Evolutionary conservation across 2,113 vertebrate species (phyloP).

Genomic region (Colinus virginianus): DNA sequence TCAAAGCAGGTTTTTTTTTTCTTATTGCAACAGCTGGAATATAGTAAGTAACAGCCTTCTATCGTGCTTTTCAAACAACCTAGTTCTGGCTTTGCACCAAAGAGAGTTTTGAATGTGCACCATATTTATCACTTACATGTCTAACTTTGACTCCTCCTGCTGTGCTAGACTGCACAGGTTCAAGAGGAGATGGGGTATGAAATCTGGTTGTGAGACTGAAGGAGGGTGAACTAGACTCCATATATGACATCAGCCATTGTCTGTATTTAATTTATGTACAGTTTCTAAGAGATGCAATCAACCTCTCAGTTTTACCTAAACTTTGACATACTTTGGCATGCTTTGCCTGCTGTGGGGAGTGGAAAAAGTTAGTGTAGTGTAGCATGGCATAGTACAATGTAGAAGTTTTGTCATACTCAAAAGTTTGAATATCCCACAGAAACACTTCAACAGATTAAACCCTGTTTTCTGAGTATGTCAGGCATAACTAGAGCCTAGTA

Average conservation of each 20-base stretch:
- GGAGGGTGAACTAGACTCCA: not conserved
- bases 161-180: not conserved
- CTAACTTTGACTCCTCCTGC: not conserved
- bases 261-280: not conserved
- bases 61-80: constrained; percentile 30
- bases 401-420: not conserved
- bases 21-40: constrained; percentile 35
- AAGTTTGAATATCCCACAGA: not conserved
- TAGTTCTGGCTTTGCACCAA: not conserved
- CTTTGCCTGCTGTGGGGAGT: accelerated
- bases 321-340: not conserved
- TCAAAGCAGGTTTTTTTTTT: not conserved
- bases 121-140: not conserved
- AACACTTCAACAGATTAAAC: not conserved
- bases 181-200: not conserved
- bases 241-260: not conserved
- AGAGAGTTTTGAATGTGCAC: not conserved
- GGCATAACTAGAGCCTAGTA: not conserved
- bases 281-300: not conserved
- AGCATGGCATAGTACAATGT: not conserved
- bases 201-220: not conserved
- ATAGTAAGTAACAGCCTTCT: constrained; percentile 17
- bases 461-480: not conserved
- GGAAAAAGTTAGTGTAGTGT: not conserved
- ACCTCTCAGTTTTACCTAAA: not conserved